Evolutionary conservation across 2,113 vertebrate genomes (phyloP), one percentile per base, ranked within the genome.

Genomic region (Cisticola juncidis): DNA sequence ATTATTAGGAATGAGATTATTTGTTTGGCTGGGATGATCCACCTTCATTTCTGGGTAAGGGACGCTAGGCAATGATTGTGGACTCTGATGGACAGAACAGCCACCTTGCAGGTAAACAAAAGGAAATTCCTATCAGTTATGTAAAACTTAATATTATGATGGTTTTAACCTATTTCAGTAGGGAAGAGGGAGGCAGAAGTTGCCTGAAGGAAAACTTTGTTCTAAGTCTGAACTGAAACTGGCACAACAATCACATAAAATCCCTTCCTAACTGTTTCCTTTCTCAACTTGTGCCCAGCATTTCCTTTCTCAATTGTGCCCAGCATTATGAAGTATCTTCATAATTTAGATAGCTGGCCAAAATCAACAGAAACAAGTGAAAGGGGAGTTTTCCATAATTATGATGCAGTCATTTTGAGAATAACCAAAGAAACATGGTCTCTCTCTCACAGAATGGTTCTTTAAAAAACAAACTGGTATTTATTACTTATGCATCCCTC

Each of bases 21-120:
- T 95, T 91, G 95, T 94, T 95, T 97, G 97, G 94, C 97, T 97
- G 88, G 96, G 96, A 94, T 95, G 94, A 82, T 98, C 98, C 87
- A 90, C 81, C 92, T 97, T 98, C 95, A 96, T 82, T 96, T 98
- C 98, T 97, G 95, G 80, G 90, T 87, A 94, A 91, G 97, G 85
- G 73, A 98, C 12, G 33, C 45, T 95, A 95, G 97, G 95, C 83
- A 96, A 38, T 42, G 92, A 91, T 23, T 95, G 93, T 51, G 88
- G 71, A 92, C 64, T 94, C 65, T 93, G 92, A 82, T 91, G 95
- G 8, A 80, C 57, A 93, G 93, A 96, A 78, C 66, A 90, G 47
- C 86, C 88, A 95, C 95, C 94, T 97, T 92, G 74, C 36, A 89
- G 66, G 40, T 81, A 95, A 96, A 95, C 58, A 95, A 95, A 93